Conservation (phyloP, 2,888 invertebrate genomes). For the Gastracanthus pulcherrimus region DNA sequence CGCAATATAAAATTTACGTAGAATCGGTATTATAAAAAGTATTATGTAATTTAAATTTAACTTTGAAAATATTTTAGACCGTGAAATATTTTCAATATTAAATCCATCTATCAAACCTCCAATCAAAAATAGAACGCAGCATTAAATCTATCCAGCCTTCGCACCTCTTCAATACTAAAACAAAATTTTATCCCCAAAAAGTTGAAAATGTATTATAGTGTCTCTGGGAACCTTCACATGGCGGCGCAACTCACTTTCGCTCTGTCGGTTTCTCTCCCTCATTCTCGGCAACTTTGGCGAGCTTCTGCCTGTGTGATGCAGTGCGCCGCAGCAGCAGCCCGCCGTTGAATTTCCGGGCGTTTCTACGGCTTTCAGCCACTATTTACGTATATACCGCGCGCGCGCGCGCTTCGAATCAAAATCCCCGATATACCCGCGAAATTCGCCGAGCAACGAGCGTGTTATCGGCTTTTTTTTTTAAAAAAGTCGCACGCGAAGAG, state of each 20-base stretch:
- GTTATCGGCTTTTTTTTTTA: slow-evolving; percentile 44
- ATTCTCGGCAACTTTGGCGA: slow-evolving; percentile 28
- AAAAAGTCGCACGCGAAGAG: not conserved
- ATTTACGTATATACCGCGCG: slow-evolving; percentile 44
- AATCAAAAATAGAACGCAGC: too few species aligned
- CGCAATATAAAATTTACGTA: too few species aligned
- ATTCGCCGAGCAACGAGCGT: slow-evolving; percentile 23
- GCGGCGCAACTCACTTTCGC: slow-evolving; percentile 25
- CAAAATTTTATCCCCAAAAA: not conserved
- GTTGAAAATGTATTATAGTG: not conserved
- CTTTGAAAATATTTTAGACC: too few species aligned
- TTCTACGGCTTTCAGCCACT: slow-evolving; percentile 56
- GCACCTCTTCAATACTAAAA: too few species aligned
- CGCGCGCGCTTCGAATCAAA: slow-evolving; percentile 47
- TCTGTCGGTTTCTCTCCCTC: slow-evolving; percentile 3
- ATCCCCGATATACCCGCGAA: slow-evolving; percentile 52
- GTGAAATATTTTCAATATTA: too few species aligned
- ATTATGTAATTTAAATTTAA: too few species aligned
- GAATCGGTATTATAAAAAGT: too few species aligned
- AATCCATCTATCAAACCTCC: too few species aligned
- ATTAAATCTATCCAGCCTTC: too few species aligned
- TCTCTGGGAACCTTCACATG: not conserved
- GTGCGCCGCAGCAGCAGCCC: not conserved
- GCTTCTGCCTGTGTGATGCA: slow-evolving; percentile 40
- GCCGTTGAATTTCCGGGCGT: slow-evolving; percentile 51